Conservation (phyloP, 2,113 vertebrate species). For the Microtus richardsoni region DNA sequence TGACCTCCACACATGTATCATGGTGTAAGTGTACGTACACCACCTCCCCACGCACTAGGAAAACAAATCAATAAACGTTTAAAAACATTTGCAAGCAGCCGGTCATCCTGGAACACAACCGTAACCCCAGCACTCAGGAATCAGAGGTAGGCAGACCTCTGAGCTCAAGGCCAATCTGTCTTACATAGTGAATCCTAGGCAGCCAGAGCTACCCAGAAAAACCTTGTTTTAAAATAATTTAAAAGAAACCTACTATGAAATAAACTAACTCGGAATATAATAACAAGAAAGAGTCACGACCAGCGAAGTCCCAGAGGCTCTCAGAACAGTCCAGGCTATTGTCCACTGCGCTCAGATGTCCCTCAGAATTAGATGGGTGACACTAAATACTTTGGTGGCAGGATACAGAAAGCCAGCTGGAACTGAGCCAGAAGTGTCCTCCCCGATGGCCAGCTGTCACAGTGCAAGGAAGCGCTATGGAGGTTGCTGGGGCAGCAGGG, state of each 20-base stretch:
- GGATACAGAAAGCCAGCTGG: background rate
- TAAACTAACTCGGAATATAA: background rate
- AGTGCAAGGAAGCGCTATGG: background rate
- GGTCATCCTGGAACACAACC: background rate
- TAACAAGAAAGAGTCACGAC: background rate
- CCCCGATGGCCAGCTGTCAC: background rate
- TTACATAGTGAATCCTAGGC: background rate
- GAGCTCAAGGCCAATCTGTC: background rate
- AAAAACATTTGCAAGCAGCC: background rate
- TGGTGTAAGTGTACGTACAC: background rate
- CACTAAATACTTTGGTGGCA: background rate
- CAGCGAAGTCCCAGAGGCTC: background rate
- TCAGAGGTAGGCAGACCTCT: background rate
- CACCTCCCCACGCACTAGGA: background rate
- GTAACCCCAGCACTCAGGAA: background rate
- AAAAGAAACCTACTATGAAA: background rate
- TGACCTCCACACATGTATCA: background rate
- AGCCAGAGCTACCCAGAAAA: background rate
- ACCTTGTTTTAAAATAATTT: background rate
- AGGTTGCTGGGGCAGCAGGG: background rate
- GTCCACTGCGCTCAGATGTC: background rate
- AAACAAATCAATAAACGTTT: background rate
- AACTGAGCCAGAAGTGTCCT: background rate
- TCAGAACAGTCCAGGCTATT: background rate
- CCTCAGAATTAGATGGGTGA: background rate